Evolutionary conservation across 2,888 invertebrate genomes (phyloP).

Genomic region (Unio pictorum): DNA sequence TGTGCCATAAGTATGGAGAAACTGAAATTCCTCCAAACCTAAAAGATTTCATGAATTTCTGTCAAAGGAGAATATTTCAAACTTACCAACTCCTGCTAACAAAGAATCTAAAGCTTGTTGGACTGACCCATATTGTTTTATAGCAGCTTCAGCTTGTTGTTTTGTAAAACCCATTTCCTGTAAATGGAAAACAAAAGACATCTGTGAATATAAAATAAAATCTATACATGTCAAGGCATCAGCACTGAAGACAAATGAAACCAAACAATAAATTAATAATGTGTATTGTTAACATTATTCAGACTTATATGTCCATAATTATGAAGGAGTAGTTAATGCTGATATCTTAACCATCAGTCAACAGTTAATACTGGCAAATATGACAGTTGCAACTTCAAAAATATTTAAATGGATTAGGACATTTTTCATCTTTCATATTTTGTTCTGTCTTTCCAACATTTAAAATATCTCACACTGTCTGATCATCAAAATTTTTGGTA

Average conservation of each 20-base stretch:
- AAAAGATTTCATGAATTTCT: no score
- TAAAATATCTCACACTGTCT: no score
- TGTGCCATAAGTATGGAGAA: no score
- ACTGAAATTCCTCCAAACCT: no score
- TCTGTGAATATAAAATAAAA: not conserved
- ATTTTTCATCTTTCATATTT: no score
- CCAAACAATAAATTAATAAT: no score
- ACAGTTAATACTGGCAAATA: no score
- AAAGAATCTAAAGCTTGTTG: constrained; percentile 70
- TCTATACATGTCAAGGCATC: not conserved
- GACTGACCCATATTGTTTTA: constrained; percentile 68
- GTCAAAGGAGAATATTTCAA: not conserved
- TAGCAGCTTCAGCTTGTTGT: constrained; percentile 68
- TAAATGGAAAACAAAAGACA: constrained; percentile 12
- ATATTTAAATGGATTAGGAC: no score
- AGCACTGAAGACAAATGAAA: not conserved
- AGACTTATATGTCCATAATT: not conserved
- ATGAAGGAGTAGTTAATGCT: not conserved
- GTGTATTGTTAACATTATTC: not conserved
- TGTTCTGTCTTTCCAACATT: no score
- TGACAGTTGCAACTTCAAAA: no score
- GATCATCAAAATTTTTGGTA: no score
- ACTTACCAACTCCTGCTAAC: constrained; percentile 65
- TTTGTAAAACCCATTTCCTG: constrained; percentile 72
- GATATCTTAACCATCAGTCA: no score